Base-by-base conservation (phyloP, 2,888 invertebrate genomes). In the Cryptocheilus praepositus region DNA sequence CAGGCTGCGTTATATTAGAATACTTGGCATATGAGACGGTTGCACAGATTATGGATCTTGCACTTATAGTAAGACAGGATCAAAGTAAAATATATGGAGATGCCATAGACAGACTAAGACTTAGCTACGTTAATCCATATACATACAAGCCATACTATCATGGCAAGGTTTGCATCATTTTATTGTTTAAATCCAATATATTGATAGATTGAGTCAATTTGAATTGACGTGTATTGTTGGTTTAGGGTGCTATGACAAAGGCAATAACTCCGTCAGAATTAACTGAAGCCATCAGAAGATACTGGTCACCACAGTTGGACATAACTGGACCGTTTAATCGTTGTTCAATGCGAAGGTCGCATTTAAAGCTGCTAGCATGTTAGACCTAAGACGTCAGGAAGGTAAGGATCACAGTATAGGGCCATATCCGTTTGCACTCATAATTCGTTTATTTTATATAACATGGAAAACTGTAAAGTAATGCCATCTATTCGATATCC, bases 11-110 rank as follows among this genome's bases (percentile, higher is more conserved):
- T 84, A 93, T 97, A 2, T 88, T 98, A 71, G 93, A 94, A 55
- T 97, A 96, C 85, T 90, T 97, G 75, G 96, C 96, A 0, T 96
- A 96, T 86, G 97, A 98, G 89, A 96, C 96, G 0, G 94, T 98
- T 7, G 97, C 97, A 0, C 95, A 96, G 86, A 93, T 97, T 65
- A 93, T 96, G 1, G 97, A 97, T 89, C 92, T 94, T 78, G 94
- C 95, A 0, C 92, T 97, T 71, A 86, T 97, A 56, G 93, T 96
- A 0, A 91, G 96, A 53, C 92, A 95, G 81, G 96, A 96, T 86
- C 92, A 92, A 49, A 92, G 91, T 71, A 93, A 92, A 84, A 92
- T 92, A 52, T 89, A 90, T 51, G 92, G 92, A 1, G 95, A 95
- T 85, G 93, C 94, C 0, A 92, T 94, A 64, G 92, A 92, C 73